Evolutionary conservation across 2,888 invertebrate genomes (phyloP).

Genomic region (Formica aserva): DNA sequence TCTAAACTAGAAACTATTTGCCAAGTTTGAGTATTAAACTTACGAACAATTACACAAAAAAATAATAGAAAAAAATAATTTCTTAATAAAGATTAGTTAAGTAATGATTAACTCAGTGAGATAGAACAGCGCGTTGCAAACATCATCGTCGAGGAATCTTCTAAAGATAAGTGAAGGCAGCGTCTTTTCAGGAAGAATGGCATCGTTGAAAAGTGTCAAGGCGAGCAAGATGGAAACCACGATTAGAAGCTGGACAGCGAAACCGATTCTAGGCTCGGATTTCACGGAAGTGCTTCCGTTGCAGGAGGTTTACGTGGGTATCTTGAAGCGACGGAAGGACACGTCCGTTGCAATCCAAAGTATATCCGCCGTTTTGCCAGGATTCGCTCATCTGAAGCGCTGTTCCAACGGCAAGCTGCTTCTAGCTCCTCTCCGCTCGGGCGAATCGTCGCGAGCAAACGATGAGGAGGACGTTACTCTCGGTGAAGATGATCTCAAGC

Average conservation of each 20-base stretch:
- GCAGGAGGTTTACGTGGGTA: slow-evolving; percentile 88
- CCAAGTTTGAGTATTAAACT: not conserved
- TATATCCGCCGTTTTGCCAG: slow-evolving; percentile 88
- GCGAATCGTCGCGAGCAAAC: slow-evolving; percentile 16
- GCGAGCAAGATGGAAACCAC: slow-evolving; percentile 54
- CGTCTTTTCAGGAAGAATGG: slow-evolving; percentile 79
- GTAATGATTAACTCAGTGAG: slow-evolving; percentile 1
- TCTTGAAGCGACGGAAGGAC: slow-evolving; percentile 88
- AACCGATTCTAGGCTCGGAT: slow-evolving; percentile 88
- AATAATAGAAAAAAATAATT: not conserved
- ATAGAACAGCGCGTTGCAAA: slow-evolving; percentile 4
- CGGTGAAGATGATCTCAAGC: slow-evolving; percentile 83
- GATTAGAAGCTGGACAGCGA: slow-evolving; percentile 74
- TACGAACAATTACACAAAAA: not conserved
- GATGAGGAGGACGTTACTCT: slow-evolving; percentile 42
- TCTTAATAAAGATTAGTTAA: not conserved
- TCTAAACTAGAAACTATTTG: not conserved
- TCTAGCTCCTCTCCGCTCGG: slow-evolving; percentile 85
- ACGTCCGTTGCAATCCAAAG: slow-evolving; percentile 90
- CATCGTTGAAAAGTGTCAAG: slow-evolving; percentile 62
- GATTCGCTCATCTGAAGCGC: slow-evolving; percentile 91
- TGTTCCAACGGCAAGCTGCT: slow-evolving; percentile 89
- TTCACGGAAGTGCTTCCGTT: slow-evolving; percentile 86
- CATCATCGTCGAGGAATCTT: slow-evolving; percentile 45
- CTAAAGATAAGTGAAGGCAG: slow-evolving; percentile 73